phyloP scores from a whole-genome alignment of 2,888 invertebrate genomes.

The Cheilosia scutellata region DNA sequence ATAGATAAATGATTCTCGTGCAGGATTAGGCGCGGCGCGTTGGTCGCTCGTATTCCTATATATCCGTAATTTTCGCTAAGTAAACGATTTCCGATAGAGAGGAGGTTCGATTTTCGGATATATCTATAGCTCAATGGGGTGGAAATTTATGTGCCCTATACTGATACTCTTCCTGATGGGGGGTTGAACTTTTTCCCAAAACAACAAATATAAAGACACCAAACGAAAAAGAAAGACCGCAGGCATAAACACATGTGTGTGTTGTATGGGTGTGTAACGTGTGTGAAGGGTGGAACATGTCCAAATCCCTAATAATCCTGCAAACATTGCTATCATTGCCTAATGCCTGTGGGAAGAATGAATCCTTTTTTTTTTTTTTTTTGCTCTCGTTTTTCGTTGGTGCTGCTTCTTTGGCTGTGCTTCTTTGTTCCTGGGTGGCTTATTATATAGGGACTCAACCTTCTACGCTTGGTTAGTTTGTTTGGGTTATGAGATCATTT shows the following conservation, averaged over 20 bases:
- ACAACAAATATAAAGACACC: slow-evolving; percentile 9
- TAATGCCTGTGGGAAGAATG: slow-evolving; percentile 77
- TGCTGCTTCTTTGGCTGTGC: slow-evolving; percentile 29
- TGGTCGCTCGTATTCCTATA: slow-evolving; percentile 36
- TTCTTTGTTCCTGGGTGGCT: slow-evolving; percentile 71
- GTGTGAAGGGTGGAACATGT: slow-evolving; percentile 65
- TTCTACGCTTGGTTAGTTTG: slow-evolving; percentile 71
- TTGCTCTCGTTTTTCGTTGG: slow-evolving; percentile 11
- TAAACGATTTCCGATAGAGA: slow-evolving; percentile 76
- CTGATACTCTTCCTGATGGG: slow-evolving; percentile 27
- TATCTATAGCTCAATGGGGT: slow-evolving; percentile 68
- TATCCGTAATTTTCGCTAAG: slow-evolving; percentile 73
- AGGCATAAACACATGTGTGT: slow-evolving; percentile 30
- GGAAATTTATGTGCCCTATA: slow-evolving; percentile 68
- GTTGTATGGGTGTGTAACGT: slow-evolving; percentile 56
- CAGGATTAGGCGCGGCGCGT: slow-evolving; percentile 75
- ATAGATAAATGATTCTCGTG: slow-evolving; percentile 76
- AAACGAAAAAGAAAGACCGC: slow-evolving; percentile 28
- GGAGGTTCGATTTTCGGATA: slow-evolving; percentile 68
- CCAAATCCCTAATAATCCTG: slow-evolving; percentile 76
- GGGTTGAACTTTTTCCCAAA: slow-evolving; percentile 36
- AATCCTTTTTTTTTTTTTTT: slow-evolving; percentile 61
- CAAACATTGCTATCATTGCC: slow-evolving; percentile 73
- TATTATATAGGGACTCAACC: slow-evolving; percentile 68
- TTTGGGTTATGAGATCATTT: slow-evolving; percentile 75